Conservation (phyloP, 2,113 vertebrate species). For the Actenoides lindsayi region DNA sequence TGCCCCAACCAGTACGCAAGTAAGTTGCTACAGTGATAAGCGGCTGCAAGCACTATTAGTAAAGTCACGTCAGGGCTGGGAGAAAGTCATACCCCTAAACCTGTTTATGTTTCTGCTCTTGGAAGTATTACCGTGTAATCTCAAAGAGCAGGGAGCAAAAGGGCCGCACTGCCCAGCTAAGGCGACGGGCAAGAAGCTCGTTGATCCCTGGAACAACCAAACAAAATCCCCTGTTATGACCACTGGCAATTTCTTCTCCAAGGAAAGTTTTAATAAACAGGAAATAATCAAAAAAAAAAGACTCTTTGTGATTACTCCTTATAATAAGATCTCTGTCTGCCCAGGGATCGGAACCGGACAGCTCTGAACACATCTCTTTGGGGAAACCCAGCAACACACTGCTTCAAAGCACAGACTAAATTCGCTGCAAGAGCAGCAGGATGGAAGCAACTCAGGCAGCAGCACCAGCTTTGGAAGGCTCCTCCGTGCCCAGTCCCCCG, state of each 20-base stretch:
- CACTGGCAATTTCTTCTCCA: neutral
- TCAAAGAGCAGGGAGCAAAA: neutral
- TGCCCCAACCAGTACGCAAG: neutral
- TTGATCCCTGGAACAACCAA: neutral
- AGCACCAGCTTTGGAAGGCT: accelerated
- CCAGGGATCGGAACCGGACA: neutral
- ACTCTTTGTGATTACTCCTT: neutral
- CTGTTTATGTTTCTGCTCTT: neutral
- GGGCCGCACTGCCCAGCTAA: neutral
- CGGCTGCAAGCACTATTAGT: neutral
- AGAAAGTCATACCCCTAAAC: neutral
- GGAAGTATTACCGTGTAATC: neutral
- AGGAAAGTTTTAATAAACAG: neutral
- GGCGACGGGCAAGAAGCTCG: neutral
- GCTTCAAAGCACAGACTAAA: neutral
- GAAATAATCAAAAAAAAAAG: neutral
- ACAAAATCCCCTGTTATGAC: neutral
- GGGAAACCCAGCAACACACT: neutral
- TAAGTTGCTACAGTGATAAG: neutral
- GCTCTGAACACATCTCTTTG: neutral
- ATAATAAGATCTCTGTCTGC: neutral
- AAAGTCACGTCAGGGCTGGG: neutral
- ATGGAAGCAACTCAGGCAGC: neutral
- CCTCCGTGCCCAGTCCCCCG: neutral
- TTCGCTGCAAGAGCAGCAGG: neutral